phyloP scores from a whole-genome alignment of 2,113 vertebrate genomes.

The Vulpes vulpes region DNA sequence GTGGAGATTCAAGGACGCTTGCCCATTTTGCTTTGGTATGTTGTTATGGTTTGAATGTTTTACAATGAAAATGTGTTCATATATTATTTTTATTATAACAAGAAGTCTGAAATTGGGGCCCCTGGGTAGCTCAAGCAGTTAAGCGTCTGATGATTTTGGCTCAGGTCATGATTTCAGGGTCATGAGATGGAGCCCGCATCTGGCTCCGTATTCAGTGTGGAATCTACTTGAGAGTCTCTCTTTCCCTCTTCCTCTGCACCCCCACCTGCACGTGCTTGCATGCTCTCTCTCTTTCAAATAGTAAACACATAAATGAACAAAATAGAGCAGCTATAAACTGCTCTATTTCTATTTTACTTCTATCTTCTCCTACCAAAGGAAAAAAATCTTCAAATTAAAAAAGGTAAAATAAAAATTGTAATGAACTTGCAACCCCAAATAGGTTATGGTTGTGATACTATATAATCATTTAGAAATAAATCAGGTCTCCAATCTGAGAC shows the following conservation, averaged over 20 bases:
- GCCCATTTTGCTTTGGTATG: background rate
- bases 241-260: background rate
- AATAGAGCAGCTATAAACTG: background rate
- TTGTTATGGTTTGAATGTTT: background rate
- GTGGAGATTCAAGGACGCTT: background rate
- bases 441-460: background rate
- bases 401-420: background rate
- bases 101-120: background rate
- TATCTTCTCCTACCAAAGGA: background rate
- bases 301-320: background rate
- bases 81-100: background rate
- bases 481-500: background rate
- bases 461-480: background rate
- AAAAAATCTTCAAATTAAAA: background rate
- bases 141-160: background rate
- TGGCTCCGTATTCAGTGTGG: background rate
- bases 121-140: background rate
- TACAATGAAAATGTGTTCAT: background rate
- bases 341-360: background rate
- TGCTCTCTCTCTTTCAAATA: background rate
- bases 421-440: conserved; percentile 3
- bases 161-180: background rate
- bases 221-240: background rate
- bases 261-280: background rate
- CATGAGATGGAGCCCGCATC: background rate